Conservation (phyloP, 1,140 invertebrate species). For the Pentalonia nigronervosa region DNA sequence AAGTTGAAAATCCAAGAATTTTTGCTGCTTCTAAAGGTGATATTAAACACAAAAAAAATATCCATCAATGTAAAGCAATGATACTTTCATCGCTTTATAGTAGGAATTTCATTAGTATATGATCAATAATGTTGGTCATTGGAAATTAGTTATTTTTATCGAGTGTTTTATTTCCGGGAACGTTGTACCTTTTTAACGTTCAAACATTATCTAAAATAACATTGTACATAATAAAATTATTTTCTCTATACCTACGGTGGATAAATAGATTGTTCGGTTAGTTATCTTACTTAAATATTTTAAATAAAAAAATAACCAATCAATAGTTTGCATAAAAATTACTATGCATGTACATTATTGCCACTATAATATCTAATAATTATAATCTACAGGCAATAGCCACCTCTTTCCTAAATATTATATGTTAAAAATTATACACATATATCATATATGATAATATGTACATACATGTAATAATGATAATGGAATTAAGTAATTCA, state of each 20-base stretch:
- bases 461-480: too few relatives aligned
- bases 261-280: background rate
- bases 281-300: background rate
- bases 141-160: background rate
- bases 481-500: background rate
- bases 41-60: background rate
- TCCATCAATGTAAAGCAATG: too few relatives aligned
- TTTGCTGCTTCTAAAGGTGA: too few relatives aligned
- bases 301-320: background rate
- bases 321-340: background rate
- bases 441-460: background rate
- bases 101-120: too few relatives aligned
- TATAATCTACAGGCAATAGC: background rate
- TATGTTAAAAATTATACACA: background rate
- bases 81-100: too few relatives aligned
- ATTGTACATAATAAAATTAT: background rate
- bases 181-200: background rate
- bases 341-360: too few relatives aligned
- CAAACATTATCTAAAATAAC: background rate
- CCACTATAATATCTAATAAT: background rate
- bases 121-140: too few relatives aligned
- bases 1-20: too few relatives aligned
- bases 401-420: too few relatives aligned
- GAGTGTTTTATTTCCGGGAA: background rate
- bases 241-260: background rate